phyloP scores from a whole-genome alignment of 2,113 vertebrate genomes.

The Rhizomys pruinosus region DNA sequence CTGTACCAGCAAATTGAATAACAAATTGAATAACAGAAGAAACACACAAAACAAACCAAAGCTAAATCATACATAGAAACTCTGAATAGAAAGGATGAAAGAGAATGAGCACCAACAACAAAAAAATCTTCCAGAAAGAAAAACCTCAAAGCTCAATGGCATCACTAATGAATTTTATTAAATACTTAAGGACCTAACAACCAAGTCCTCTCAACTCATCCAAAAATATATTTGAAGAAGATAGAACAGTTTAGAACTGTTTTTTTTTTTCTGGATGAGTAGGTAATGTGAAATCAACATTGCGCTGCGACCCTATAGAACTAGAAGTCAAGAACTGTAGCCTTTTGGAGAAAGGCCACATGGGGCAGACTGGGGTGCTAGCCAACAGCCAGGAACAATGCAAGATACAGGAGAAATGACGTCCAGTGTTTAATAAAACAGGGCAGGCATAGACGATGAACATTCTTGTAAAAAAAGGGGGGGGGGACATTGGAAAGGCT shows the following conservation, averaged over 20 bases:
- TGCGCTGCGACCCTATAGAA: too few species aligned
- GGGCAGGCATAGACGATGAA: too few species aligned
- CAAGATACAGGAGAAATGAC: too few species aligned
- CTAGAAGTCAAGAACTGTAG: background rate
- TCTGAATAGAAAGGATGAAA: background rate
- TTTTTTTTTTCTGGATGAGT: background rate
- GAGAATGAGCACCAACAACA: too few species aligned
- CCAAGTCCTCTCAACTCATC: background rate
- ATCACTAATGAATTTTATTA: background rate
- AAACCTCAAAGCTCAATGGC: background rate
- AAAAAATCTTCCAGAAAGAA: background rate
- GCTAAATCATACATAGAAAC: background rate
- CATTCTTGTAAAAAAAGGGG: accelerated
- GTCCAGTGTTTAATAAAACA: background rate
- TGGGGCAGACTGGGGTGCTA: background rate
- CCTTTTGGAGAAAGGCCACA: background rate
- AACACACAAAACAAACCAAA: background rate
- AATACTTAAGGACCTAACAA: background rate
- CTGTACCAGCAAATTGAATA: background rate
- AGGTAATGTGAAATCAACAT: background rate
- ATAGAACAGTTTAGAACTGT: background rate
- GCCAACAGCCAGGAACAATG: background rate
- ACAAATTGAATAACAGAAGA: background rate
- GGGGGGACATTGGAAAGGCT: too few species aligned
- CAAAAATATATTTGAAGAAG: background rate